These are phyloP conservation scores for Cephus nigrinus DNA, from an alignment of 2,888 invertebrate genomes.

Conservation along the genomic window DNA sequence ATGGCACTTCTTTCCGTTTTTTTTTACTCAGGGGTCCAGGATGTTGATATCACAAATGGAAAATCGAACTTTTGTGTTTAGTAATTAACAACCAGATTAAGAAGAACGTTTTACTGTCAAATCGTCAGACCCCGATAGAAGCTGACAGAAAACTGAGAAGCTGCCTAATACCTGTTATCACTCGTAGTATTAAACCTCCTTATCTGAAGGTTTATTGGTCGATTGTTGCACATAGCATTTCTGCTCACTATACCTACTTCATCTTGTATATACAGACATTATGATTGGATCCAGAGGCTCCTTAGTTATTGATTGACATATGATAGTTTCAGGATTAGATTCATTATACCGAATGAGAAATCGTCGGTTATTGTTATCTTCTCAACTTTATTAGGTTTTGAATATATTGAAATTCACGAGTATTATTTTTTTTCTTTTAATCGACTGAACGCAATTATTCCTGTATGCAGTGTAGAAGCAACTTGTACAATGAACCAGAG, in stretches of 20 bases:
- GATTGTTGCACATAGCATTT: conserved; percentile 17
- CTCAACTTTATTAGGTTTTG: no score
- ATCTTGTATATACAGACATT: no score
- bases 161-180: neutral
- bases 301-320: no score
- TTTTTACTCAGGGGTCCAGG: neutral
- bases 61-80: neutral
- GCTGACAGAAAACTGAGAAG: neutral
- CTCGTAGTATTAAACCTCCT: conserved; percentile 1
- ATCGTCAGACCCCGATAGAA: neutral
- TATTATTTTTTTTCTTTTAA: neutral
- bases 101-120: neutral
- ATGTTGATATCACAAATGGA: neutral
- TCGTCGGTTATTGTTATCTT: neutral
- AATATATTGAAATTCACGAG: neutral
- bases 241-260: neutral
- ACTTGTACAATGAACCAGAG: neutral
- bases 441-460: neutral
- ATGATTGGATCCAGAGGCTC: no score
- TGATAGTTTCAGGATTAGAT: no score
- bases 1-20: neutral
- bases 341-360: neutral
- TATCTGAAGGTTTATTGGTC: conserved; percentile 29
- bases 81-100: neutral
- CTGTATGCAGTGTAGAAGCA: neutral